phyloP scores from a whole-genome alignment of 2,113 vertebrate genomes.

The Phoenicopterus ruber region DNA sequence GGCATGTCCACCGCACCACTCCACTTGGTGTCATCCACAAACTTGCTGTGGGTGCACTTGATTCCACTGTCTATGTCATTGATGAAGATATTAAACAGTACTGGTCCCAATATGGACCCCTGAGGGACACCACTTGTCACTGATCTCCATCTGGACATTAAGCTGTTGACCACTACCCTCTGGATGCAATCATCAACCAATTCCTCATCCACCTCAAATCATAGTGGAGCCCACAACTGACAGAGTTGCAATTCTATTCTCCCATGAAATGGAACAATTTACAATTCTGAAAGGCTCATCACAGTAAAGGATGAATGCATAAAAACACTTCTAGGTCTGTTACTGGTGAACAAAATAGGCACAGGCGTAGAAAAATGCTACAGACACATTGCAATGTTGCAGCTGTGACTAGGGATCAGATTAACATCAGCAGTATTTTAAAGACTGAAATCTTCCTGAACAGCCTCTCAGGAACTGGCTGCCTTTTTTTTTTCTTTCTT shows the following conservation, averaged over 20 bases:
- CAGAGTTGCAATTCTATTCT: not conserved
- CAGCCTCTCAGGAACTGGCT: not conserved
- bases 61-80: too few relatives aligned
- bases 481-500: too few relatives aligned
- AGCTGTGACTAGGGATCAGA: not conserved
- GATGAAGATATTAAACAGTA: too few relatives aligned
- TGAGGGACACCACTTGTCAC: too few relatives aligned
- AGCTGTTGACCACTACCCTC: too few relatives aligned
- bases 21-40: too few relatives aligned
- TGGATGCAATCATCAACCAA: too few relatives aligned
- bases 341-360: not conserved
- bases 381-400: not conserved
- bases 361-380: not conserved
- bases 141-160: too few relatives aligned
- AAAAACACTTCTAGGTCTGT: not conserved
- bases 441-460: not conserved
- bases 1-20: too few relatives aligned
- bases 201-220: not conserved
- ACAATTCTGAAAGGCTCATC: not conserved
- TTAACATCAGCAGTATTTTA: not conserved
- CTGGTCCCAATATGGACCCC: too few relatives aligned
- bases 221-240: not conserved
- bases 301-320: not conserved
- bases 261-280: not conserved
- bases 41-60: too few relatives aligned